Percentiles rank a stretch among this genome's conserved stretches.
Evolutionary conservation across 2,113 vertebrate species (phyloP).

Genomic region (Gasterosteus nipponicus): DNA sequence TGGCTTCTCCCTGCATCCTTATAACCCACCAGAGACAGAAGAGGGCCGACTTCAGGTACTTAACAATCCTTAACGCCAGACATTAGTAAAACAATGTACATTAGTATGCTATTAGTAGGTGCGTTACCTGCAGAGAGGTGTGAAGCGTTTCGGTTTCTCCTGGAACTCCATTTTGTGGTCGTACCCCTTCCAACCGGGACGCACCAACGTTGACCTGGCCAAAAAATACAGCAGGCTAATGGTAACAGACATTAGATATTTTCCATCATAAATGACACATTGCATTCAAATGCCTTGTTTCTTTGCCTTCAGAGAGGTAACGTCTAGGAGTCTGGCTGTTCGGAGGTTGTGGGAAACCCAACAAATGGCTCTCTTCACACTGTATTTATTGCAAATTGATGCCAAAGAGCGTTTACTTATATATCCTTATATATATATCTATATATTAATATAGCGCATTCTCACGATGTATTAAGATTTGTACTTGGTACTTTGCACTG

Average conservation of each 20-base stretch:
- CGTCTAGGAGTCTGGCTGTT: neutral
- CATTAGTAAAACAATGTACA: too few relatives aligned
- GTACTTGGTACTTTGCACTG: neutral
- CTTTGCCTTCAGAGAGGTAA: constrained; percentile 39
- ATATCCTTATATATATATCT: neutral
- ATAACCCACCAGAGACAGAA: constrained; percentile 36
- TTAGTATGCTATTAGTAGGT: too few relatives aligned
- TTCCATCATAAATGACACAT: neutral
- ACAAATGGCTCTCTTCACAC: neutral
- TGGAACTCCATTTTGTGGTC: constrained; percentile 80
- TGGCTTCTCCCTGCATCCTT: neutral
- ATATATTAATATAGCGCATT: neutral
- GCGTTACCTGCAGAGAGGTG: constrained; percentile 57
- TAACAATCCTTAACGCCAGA: too few relatives aligned
- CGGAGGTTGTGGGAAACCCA: constrained; percentile 3
- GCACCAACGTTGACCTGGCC: constrained; percentile 74
- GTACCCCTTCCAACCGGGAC: constrained; percentile 71
- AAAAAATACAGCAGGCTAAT: constrained; percentile 71
- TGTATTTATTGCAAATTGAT: neutral
- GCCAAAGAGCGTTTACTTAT: neutral
- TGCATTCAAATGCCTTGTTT: constrained; percentile 11
- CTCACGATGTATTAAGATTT: neutral
- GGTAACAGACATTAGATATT: constrained; percentile 34
- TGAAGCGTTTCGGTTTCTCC: constrained; percentile 65
- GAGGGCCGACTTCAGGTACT: constrained; percentile 70